A percentile compares a stretch with the other conserved stretches of the same genome.
Conservation (phyloP, 2,888 invertebrate genomes). For the Pherbina coryleti region DNA sequence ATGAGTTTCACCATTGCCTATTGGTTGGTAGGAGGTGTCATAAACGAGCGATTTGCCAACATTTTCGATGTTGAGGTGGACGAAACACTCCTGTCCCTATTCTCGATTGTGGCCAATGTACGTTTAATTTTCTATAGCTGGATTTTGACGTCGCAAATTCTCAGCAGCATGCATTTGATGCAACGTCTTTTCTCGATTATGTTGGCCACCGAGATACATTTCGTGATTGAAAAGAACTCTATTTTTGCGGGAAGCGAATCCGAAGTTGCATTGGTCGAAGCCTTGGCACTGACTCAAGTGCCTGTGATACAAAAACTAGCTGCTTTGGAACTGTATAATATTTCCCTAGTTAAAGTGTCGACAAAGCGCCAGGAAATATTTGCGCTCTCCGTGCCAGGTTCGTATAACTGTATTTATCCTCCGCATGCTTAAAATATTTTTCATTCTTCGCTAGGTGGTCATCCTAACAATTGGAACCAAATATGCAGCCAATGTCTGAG, state of each 20-base stretch:
- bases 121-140: slow-evolving; percentile 75
- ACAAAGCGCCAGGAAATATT: slow-evolving; percentile 77
- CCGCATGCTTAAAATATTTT: background rate
- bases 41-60: slow-evolving; percentile 72
- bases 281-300: slow-evolving; percentile 72
- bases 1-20: slow-evolving; percentile 75
- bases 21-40: slow-evolving; percentile 73
- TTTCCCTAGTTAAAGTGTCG: slow-evolving; percentile 73
- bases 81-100: slow-evolving; percentile 58
- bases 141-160: slow-evolving; percentile 78
- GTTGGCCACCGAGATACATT: slow-evolving; percentile 78
- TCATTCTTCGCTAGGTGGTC: slow-evolving; percentile 72
- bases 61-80: slow-evolving; percentile 71
- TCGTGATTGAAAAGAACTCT: slow-evolving; percentile 72
- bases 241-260: slow-evolving; percentile 59
- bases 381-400: slow-evolving; percentile 80
- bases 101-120: slow-evolving; percentile 62
- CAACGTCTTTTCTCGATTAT: slow-evolving; percentile 78
- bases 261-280: slow-evolving; percentile 74
- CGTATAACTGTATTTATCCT: background rate
- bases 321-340: slow-evolving; percentile 78
- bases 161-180: slow-evolving; percentile 79
- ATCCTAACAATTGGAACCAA: slow-evolving; percentile 89
- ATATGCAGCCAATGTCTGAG: slow-evolving; percentile 75
- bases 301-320: slow-evolving; percentile 82